phyloP scores from a whole-genome alignment of 2,797 vertebrate species.

The Gymnocypris eckloni region DNA sequence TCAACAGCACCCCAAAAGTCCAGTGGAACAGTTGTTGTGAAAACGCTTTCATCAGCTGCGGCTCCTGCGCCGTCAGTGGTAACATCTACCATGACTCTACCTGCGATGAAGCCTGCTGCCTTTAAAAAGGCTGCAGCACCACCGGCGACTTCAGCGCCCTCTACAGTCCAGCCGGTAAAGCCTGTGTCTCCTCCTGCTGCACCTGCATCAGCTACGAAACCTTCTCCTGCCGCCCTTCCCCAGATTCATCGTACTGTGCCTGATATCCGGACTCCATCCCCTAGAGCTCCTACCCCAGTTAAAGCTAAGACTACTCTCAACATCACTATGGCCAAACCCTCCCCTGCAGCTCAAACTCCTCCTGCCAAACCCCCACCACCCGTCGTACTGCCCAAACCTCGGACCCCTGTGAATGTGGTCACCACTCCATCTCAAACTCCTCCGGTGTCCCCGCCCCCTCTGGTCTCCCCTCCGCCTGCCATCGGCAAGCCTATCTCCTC shows the following conservation, averaged over 20 bases:
- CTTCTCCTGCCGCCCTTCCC: conserved; percentile 44
- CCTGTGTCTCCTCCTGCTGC: conserved; percentile 64
- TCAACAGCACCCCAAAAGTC: conserved; percentile 73
- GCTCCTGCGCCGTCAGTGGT: conserved; percentile 71
- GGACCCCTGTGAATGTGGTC: conserved; percentile 69
- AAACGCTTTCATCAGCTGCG: conserved; percentile 61
- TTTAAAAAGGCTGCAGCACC: conserved; percentile 65
- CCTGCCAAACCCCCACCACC: conserved; percentile 72
- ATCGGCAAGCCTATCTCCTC: conserved; percentile 84
- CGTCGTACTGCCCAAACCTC: conserved; percentile 78
- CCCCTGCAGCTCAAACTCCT: conserved; percentile 45
- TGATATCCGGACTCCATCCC: conserved; percentile 64
- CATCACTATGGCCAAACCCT: conserved; percentile 76
- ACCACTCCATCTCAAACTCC: conserved; percentile 63
- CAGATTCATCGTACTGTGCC: conserved; percentile 53
- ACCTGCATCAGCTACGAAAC: conserved; percentile 61
- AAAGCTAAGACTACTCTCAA: conserved; percentile 78
- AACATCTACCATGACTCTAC: conserved; percentile 79
- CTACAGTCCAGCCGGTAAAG: conserved; percentile 56
- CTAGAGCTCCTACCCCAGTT: conserved; percentile 64
- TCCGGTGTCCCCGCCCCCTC: conserved; percentile 64
- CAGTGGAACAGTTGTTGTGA: conserved; percentile 74
- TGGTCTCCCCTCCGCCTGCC: conserved; percentile 64
- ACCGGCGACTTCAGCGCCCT: conserved; percentile 51
- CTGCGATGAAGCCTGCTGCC: conserved; percentile 72